phyloP scores from a whole-genome alignment of 2,797 vertebrate species.

The Tangara arthus region DNA sequence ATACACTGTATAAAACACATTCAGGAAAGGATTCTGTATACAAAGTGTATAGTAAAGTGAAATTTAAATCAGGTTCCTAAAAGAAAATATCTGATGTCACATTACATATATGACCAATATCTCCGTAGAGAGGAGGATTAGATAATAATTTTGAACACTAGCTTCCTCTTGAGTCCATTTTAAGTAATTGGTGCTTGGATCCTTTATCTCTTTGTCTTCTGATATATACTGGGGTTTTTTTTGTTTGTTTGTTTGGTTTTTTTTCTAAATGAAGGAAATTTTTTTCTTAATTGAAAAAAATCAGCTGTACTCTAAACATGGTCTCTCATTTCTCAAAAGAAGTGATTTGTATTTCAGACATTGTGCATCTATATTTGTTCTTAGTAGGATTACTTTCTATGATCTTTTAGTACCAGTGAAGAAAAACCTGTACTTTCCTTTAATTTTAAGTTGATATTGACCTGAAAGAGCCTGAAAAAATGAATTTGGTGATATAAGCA shows the following conservation, averaged over 20 bases:
- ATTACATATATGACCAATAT: not conserved
- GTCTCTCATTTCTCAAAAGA: not conserved
- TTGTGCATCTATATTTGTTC: not conserved
- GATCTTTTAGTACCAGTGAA: not conserved
- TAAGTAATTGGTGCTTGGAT: not conserved
- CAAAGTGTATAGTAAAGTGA: not conserved
- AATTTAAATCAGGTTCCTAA: not conserved
- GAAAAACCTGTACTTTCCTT: not conserved
- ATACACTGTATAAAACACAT: not conserved
- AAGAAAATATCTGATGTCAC: not conserved
- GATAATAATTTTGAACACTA: not conserved
- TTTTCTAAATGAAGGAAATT: not conserved
- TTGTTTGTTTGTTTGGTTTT: not conserved
- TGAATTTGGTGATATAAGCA: not conserved
- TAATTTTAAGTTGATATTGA: not conserved
- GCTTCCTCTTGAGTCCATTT: not conserved
- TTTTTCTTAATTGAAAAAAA: not conserved
- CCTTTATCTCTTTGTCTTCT: not conserved
- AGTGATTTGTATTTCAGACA: not conserved
- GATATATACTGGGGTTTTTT: not conserved
- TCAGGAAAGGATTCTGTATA: not conserved
- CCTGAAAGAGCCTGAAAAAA: not conserved
- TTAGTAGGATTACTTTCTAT: not conserved
- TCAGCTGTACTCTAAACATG: not conserved
- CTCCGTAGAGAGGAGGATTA: not conserved